phyloP scores from a whole-genome alignment of 2,113 vertebrate species.

The Ahaetulla prasina region DNA sequence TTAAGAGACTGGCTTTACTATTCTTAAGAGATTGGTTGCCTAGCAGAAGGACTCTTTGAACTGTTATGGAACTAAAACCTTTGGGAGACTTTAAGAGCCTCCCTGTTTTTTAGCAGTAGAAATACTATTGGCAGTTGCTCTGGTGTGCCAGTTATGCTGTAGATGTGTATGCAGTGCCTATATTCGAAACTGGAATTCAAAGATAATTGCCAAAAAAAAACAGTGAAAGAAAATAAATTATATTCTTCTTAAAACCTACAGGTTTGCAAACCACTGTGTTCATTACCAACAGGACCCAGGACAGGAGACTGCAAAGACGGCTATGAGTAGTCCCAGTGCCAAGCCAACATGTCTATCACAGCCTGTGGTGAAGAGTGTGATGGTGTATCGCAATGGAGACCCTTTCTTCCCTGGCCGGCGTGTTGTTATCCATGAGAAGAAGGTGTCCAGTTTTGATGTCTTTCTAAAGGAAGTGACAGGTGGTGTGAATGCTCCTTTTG shows the following conservation, averaged over 20 bases:
- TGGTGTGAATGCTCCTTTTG: constrained; percentile 85
- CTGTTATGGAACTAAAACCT: neutral
- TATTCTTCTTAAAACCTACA: neutral
- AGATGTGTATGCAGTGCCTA: neutral
- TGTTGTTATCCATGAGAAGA: constrained; percentile 86
- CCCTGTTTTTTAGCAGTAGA: neutral
- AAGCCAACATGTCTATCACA: constrained; percentile 80
- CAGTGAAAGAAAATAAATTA: neutral
- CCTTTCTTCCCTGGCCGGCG: constrained; percentile 87
- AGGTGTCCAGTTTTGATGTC: constrained; percentile 86
- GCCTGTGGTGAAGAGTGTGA: constrained; percentile 87
- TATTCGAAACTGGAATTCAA: neutral
- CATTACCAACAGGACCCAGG: neutral
- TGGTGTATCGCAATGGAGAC: constrained; percentile 92
- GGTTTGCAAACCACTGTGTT: neutral
- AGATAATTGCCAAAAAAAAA: neutral
- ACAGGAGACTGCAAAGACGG: neutral
- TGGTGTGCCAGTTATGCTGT: neutral
- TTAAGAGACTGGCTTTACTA: neutral
- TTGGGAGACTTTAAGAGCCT: neutral
- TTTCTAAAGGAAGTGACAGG: constrained; percentile 89
- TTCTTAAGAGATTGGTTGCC: constrained; percentile 33
- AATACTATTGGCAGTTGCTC: constrained; percentile 19
- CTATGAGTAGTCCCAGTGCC: constrained; percentile 58
- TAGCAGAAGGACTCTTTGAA: neutral